Base-by-base conservation (phyloP, 2,888 invertebrate species). In the Nomada flava region DNA sequence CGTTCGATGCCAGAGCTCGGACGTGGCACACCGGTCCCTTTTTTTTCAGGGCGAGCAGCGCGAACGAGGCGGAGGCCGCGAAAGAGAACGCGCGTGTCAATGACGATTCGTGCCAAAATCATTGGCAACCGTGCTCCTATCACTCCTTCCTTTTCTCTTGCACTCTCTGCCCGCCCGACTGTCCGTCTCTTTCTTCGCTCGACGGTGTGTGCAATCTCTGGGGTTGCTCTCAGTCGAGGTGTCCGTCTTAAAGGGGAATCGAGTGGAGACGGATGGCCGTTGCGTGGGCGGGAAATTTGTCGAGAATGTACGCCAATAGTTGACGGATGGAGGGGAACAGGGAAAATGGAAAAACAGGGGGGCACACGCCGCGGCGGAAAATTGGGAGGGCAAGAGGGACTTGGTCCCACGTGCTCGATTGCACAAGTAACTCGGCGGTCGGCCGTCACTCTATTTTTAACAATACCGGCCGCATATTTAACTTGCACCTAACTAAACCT, bases 401-500 rank as follows among this genome's bases (percentile, higher is more conserved):
- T 42, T 26, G 70, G 55, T 78, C 84, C 89, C 93, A 93, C 93
- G 93, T 93, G 93, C 89, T 92, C 88, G 85, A 87, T 93, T 93
- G 90, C 92, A 91, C 92, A 93, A 92, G 87, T 78, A 88, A 71
- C 75, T 86, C 88, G 89, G 86, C 89, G 85, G 83, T 89, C 88
- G 92, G 90, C 92, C 93, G 92, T 93, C 93, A 91, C 84, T 91
- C 91, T 93, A 93, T 93, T 93, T 93, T 92, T 92, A 93, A 90
- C 88, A 81, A 89, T 87, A 90, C 89, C 88, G 89, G 91, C 89
- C 91, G 92, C 93, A 91, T 92, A 93, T 93, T 93, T 93, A 93
- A 93, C 92, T 92, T 89, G 91, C 85, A 90, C 90, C 92, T 92
- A 93, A 92, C 92, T 91, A 91, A 73, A 79, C 79, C 84, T 57